phyloP scores from a whole-genome alignment of 2,113 vertebrate species.

The Ophiodon elongatus region DNA sequence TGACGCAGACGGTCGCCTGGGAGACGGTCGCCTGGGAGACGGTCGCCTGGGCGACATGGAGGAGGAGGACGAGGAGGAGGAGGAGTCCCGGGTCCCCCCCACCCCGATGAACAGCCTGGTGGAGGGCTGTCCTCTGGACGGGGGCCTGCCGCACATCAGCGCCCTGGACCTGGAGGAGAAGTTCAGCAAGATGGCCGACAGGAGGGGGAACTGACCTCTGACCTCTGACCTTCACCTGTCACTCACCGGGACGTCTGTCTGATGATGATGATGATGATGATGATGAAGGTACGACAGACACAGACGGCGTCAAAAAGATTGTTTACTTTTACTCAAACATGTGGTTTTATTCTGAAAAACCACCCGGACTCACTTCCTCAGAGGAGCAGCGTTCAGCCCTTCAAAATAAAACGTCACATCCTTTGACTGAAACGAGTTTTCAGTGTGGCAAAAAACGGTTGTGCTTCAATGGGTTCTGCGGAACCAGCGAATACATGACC shows the following conservation, averaged over 20 bases:
- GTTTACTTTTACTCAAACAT: background rate
- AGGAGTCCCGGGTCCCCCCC: conserved; percentile 83
- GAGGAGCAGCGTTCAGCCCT: background rate
- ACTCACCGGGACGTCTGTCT: background rate
- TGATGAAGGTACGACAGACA: background rate
- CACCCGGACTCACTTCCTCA: background rate
- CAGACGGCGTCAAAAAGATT: background rate
- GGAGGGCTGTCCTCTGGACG: conserved; percentile 93
- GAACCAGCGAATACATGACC: no score
- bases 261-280: background rate
- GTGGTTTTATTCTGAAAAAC: background rate
- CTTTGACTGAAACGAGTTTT: background rate
- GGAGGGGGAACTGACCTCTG: conserved; percentile 20
- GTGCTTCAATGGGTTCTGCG: no score
- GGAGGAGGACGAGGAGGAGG: conserved; percentile 84
- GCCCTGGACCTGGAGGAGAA: conserved; percentile 88
- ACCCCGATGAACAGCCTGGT: conserved; percentile 98
- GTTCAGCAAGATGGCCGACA: conserved; percentile 80
- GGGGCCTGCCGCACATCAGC: conserved; percentile 87
- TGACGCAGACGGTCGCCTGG: conserved; percentile 43
- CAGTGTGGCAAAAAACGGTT: no score
- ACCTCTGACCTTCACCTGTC: background rate
- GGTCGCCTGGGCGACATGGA: background rate
- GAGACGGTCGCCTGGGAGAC: conserved; percentile 21
- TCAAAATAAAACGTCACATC: background rate